Conservation (phyloP, 2,888 invertebrate genomes). For the Galeopsomyia nigrocyanea region DNA sequence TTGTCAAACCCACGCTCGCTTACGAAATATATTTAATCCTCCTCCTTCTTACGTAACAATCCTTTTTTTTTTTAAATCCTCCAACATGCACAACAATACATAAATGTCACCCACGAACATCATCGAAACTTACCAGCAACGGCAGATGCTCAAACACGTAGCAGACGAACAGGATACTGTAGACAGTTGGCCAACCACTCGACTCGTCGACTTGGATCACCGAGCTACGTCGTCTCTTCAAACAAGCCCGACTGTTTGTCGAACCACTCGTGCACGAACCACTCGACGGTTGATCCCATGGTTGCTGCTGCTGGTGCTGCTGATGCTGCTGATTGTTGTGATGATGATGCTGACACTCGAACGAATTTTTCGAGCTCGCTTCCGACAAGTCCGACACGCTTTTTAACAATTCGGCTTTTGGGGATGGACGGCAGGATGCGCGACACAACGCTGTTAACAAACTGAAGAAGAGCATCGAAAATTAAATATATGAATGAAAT, state of each 20-base stretch:
- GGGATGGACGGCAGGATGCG: conserved; percentile 52
- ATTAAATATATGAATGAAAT: background rate
- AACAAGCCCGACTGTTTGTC: conserved; percentile 71
- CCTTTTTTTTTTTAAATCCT: too few relatives aligned
- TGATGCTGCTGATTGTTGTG: conserved; percentile 44
- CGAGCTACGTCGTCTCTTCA: conserved; percentile 63
- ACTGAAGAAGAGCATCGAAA: background rate
- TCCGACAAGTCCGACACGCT: conserved; percentile 65
- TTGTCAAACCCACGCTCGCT: too few relatives aligned
- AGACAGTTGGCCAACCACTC: conserved; percentile 69
- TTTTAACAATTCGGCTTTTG: conserved; percentile 61
- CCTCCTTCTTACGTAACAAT: too few relatives aligned
- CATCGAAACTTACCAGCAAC: conserved; percentile 71
- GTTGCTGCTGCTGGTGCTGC: conserved; percentile 70
- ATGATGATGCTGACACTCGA: conserved; percentile 63
- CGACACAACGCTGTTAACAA: conserved; percentile 50
- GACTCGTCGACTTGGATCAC: conserved; percentile 60
- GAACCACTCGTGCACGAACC: conserved; percentile 62
- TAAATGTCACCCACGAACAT: too few relatives aligned
- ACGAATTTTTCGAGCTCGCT: conserved; percentile 65
- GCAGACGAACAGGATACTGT: conserved; percentile 72
- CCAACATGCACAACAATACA: too few relatives aligned
- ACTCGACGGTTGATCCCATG: conserved; percentile 39
- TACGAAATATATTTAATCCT: too few relatives aligned
- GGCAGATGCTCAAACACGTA: conserved; percentile 75